These are phyloP conservation scores for Proisotoma minuta DNA, from an alignment of 2,888 invertebrate genomes.

Conservation along the genomic window DNA sequence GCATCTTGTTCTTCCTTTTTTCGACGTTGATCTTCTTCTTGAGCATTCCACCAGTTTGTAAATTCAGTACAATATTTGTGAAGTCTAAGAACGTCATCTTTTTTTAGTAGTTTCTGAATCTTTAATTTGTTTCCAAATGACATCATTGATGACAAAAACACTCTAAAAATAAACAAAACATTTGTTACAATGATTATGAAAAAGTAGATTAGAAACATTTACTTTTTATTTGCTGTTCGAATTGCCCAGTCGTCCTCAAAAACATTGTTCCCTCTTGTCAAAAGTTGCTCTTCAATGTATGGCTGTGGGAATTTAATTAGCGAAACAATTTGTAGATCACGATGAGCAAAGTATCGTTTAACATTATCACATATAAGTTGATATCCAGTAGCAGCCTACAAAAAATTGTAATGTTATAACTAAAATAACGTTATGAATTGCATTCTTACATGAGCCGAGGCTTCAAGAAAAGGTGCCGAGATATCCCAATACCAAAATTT, in stretches of 20 bases:
- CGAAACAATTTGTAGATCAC: slow-evolving; percentile 12
- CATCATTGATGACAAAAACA: slow-evolving; percentile 65
- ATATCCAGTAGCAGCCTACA: background rate
- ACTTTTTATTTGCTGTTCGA: background rate
- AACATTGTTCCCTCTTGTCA: background rate
- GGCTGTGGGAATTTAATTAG: background rate
- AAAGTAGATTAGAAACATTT: slow-evolving; percentile 14
- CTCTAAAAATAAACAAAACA: slow-evolving; percentile 54
- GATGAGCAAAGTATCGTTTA: background rate
- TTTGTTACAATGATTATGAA: too few relatives aligned
- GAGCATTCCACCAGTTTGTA: slow-evolving; percentile 65
- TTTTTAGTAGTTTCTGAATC: slow-evolving; percentile 52
- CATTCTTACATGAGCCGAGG: slow-evolving; percentile 32
- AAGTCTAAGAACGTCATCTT: slow-evolving; percentile 53
- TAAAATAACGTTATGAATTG: too few relatives aligned
- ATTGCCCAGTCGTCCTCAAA: background rate
- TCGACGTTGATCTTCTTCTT: slow-evolving; percentile 65
- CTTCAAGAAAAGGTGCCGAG: slow-evolving; percentile 32
- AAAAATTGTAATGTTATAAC: background rate
- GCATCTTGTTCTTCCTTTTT: slow-evolving; percentile 66
- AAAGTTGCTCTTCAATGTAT: background rate
- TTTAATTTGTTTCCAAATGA: slow-evolving; percentile 65
- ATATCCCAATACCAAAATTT: slow-evolving; percentile 47
- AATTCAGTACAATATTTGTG: slow-evolving; percentile 57
- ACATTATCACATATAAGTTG: background rate